phyloP scores from a whole-genome alignment of 2,113 vertebrate species.

The Oriolus oriolus region DNA sequence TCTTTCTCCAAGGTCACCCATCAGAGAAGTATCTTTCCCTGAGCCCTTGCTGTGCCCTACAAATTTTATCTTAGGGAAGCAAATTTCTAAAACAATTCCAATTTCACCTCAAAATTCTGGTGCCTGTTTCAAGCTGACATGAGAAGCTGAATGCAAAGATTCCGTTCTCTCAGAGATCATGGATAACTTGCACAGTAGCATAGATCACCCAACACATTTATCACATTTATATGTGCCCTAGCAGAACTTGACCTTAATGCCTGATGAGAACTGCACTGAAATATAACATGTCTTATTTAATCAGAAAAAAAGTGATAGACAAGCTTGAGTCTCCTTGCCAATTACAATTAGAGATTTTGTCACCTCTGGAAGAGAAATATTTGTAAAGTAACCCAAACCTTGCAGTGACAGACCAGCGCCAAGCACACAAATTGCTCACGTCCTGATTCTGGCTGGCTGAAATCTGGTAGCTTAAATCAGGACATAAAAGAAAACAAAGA shows the following conservation, averaged over 20 bases:
- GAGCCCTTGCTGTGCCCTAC: not conserved
- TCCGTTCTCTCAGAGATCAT: not conserved
- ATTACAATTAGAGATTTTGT: not conserved
- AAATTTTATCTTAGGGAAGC: not conserved
- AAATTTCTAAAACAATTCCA: not conserved
- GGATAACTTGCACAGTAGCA: not conserved
- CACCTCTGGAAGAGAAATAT: not conserved
- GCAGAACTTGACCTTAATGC: not conserved
- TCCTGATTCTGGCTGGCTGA: not conserved
- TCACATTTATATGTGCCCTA: not conserved
- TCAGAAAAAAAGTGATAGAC: not conserved
- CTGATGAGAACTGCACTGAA: not conserved
- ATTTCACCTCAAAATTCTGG: not conserved
- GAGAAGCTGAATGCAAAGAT: not conserved
- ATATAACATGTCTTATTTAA: not conserved
- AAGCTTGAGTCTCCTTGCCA: not conserved
- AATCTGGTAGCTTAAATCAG: not conserved
- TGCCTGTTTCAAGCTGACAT: not conserved
- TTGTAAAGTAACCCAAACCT: not conserved
- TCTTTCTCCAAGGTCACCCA: not conserved
- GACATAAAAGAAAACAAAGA: not conserved
- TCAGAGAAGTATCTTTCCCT: not conserved
- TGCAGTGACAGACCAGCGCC: not conserved
- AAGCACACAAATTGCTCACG: not conserved
- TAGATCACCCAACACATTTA: not conserved